These are phyloP conservation scores for Lutjanus campechanus DNA, from an alignment of 2,797 vertebrate species.

Conservation along the genomic window DNA sequence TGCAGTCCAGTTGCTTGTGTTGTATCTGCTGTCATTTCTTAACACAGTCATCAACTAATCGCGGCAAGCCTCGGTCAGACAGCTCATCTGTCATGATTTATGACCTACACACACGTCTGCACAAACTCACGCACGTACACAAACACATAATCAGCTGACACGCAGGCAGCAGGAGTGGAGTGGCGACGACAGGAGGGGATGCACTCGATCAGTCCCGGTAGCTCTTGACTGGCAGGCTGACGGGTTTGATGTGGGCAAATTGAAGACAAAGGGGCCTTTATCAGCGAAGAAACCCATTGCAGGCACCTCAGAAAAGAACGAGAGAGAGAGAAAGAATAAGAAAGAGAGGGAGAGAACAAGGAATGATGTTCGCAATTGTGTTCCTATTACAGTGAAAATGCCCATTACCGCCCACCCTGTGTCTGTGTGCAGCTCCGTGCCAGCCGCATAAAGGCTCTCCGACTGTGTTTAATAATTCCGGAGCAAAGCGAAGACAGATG, in stretches of 20 bases:
- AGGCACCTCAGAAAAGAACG: conserved; percentile 4
- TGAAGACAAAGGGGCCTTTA: conserved; percentile 48
- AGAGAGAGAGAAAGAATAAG: conserved; percentile 17
- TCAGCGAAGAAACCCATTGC: conserved; percentile 48
- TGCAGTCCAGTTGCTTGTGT: conserved; percentile 45
- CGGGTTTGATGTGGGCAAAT: conserved; percentile 54
- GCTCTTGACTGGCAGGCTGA: conserved; percentile 56
- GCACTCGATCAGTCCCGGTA: conserved; percentile 53
- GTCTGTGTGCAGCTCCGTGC: conserved; percentile 51
- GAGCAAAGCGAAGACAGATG: conserved; percentile 68
- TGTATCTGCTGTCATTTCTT: conserved; percentile 57
- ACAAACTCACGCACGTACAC: conserved; percentile 25
- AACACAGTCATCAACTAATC: conserved; percentile 67
- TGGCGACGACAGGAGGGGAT: conserved; percentile 37
- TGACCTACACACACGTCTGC: conserved; percentile 34
- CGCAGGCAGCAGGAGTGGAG: conserved; percentile 29
- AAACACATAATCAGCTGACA: conserved; percentile 51
- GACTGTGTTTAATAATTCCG: conserved; percentile 66
- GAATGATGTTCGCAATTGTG: conserved; percentile 65
- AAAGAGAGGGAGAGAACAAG: conserved; percentile 28
- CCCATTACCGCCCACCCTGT: conserved; percentile 60
- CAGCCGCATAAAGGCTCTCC: conserved; percentile 54
- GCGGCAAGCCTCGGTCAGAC: conserved; percentile 33
- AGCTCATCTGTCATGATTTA: conserved; percentile 66
- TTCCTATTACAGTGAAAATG: conserved; percentile 66